Evolutionary conservation across 2,113 vertebrate species (phyloP), one percentile per base, ranked within the genome.

Genomic region (Corynorhinus townsendii): DNA sequence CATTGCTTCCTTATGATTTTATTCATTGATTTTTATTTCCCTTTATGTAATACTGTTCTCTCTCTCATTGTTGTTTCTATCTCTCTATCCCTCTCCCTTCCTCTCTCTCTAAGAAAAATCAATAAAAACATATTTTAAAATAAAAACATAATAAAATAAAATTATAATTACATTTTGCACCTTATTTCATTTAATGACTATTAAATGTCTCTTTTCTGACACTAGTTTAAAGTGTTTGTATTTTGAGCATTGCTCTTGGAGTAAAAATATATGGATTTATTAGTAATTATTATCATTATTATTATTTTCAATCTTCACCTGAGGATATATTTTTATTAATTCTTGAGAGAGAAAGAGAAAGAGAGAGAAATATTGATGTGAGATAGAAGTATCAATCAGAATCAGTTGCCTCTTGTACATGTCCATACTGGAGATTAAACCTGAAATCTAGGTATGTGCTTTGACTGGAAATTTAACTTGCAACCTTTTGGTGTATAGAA

Each of bases 111-210:
- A 22, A 24, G 28, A 59, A 59, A 26, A 26, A 59, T 24, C 10
- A 26, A 59, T 26, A 11, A 59, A 59, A 59, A 59, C 10, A 26
- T 56, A 24, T 56, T 22, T 59, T 59, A 56, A 56, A 56, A 56
- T 59, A 59, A 59, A 59, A 59, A 59, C 11, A 59, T 59, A 59
- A 59, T 59, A 59, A 59, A 59, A 59, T 96, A 71, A 92, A 94
- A 91, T 91, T 94, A 80, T 90, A 97, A 96, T 93, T 94, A 85
- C 28, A 90, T 88, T 96, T 91, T 92, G 64, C 28, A 79, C 26
- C 92, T 95, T 79, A 43, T 85, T 87, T 90, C 38, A 59, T 71
- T 47, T 40, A 40, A 80, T 90, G 66, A 30, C 1, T 82, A 80
- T 92, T 64, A 95, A 95, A 80, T 82, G 11, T 85, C 88, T 40